Base-by-base conservation (phyloP, 2,888 invertebrate species). In the Netelia fuscicornis region DNA sequence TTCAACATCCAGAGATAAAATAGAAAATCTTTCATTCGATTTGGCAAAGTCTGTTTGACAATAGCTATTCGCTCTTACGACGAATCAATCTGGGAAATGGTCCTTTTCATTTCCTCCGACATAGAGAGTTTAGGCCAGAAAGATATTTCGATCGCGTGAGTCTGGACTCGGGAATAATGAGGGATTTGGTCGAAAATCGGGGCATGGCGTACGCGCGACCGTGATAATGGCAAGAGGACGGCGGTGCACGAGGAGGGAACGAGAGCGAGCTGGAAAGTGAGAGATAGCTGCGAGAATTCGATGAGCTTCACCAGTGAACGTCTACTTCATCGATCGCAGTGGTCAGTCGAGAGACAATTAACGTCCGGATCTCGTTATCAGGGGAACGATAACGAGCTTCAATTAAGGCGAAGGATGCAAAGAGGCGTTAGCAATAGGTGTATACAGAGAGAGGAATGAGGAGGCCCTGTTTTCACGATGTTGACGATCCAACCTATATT, bases 291-390 rank as follows among this genome's bases (percentile, higher is more conserved):
- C 9, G 17, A 17, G 52, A 13, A 13, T 5, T 52, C 60, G 62
- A 64, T 48, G 44, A 25, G 64, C 64, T 48, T 8, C 60, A 54
- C 23, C 23, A 13, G 70, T 48, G 23, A 77, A 67, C 67, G 54
- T 77, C 72, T 68, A 84, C 72, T 77, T 56, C 56, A 84, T 84
- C 81, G 81, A 81, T 81, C 81, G 68, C 58, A 30, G 60, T 48
- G 84, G 84, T 84, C 84, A 84, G 72, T 78, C 83, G 81, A 85
- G 84, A 68, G 77, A 87, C 85, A 87, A 87, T 87, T 85, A 87
- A 81, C 78, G 84, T 80, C 56, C 77, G 84, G 84, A 84, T 84
- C 82, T 87, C 86, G 84, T 86, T 87, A 86, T 82, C 85, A 71
- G 72, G 54, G 64, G 62, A 65, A 77, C 80, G 82, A 84, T 86